Evolutionary conservation across 2,113 vertebrate genomes (phyloP), one percentile per base, ranked within the genome.

Genomic region (Atractosteus spatula): DNA sequence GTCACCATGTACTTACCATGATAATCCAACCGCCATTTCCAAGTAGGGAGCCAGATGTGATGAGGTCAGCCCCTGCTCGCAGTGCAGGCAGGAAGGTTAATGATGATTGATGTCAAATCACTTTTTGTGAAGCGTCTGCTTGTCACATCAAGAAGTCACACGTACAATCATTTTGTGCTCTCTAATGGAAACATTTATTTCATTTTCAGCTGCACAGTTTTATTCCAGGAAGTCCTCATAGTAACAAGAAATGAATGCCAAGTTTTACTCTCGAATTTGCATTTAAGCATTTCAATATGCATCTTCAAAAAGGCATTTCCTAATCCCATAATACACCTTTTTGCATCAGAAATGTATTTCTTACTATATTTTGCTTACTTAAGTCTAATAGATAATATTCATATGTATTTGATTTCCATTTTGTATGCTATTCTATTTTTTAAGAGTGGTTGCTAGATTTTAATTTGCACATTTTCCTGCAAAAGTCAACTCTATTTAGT

Each of bases 61-160:
- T 82, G 76, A 77, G 87, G 91, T 90, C 87, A 90, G 79, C 70
- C 68, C 73, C 80, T 81, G 81, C 71, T 73, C 82, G 79, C 81
- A 86, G 89, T 71, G 76, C 78, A 75, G 83, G 87, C 83, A 77
- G 44, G 45, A 43, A 63, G 89, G 90, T 91, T 94, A 94, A 94
- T 93, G 88, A 91, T 94, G 93, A 95, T 78, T 92, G 93, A 94
- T 94, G 88, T 69, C 75, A 16, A 72, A 88, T 85, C 84, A 78
- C 80, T 83, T 91, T 29, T 87, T 89, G 87, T 84, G 86, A 87
- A 88, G 82, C 71, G 81, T 71, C 77, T 55, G 78, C 74, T 85
- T 85, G 83, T 85, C 79, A 88, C 79, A 87, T 88, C 81, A 83
- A 82, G 74, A 76, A 68, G 78, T 90, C 85, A 78, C 79, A 68